Conservation (phyloP, 2,113 vertebrate genomes). For the Riparia riparia region DNA sequence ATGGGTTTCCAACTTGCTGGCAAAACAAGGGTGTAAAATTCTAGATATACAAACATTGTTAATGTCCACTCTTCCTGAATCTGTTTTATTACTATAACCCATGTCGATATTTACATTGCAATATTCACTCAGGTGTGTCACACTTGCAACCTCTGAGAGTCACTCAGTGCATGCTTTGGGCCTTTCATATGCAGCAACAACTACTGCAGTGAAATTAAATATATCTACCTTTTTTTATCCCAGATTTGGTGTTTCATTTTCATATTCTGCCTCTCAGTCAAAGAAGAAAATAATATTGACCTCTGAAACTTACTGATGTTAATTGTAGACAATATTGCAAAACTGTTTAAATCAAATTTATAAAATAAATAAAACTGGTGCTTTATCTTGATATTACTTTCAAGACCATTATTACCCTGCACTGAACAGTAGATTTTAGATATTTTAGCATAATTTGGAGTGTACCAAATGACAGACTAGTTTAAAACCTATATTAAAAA, state of each 20-base stretch:
- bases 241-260: neutral
- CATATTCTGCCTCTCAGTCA: neutral
- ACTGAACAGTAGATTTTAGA: neutral
- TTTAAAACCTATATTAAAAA: neutral
- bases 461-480: accelerated
- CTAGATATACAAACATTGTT: neutral
- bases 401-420: accelerated
- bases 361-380: neutral
- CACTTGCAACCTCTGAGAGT: neutral
- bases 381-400: neutral
- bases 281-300: neutral
- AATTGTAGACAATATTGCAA: neutral
- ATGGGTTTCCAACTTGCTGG: neutral
- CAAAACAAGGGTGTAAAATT: neutral
- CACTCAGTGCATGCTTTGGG: neutral
- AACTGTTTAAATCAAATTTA: neutral
- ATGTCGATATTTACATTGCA: neutral
- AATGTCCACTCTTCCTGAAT: neutral
- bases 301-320: neutral
- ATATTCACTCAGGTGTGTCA: neutral
- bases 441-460: neutral
- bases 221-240: neutral
- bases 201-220: neutral
- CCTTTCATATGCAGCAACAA: neutral
- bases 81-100: neutral